phyloP scores from a whole-genome alignment of 2,797 vertebrate genomes.

The Mus caroli region DNA sequence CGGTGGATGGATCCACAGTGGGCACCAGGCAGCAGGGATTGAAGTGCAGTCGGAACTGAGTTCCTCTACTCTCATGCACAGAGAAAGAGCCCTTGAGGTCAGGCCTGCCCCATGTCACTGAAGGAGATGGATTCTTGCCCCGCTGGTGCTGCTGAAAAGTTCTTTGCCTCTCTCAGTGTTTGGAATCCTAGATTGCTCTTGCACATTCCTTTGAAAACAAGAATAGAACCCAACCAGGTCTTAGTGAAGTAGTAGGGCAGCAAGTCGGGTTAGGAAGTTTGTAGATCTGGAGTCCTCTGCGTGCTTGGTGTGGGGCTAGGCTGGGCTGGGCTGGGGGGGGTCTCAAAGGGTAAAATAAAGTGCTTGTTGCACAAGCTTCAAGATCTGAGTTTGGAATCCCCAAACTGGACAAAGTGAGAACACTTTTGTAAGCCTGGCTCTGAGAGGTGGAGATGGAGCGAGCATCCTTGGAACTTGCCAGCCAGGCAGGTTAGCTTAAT shows the following conservation, averaged over 20 bases:
- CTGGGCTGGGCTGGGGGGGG: neutral
- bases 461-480: neutral
- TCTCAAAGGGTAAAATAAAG: neutral
- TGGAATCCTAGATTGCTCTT: neutral
- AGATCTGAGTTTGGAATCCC: neutral
- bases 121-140: neutral
- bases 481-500: neutral
- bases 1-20: too few species aligned
- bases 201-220: neutral
- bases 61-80: neutral
- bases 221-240: neutral
- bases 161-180: neutral
- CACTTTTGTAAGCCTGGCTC: neutral
- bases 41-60: neutral
- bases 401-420: neutral
- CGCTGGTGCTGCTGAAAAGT: neutral
- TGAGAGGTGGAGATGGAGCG: neutral
- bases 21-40: neutral
- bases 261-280: fast-evolving
- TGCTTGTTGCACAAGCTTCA: neutral
- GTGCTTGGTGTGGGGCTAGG: fast-evolving
- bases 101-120: neutral
- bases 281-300: neutral
- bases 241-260: fast-evolving
- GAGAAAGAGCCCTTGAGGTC: neutral